Base-by-base conservation (phyloP, 2,888 invertebrate genomes). In the Oligia fasciuncula region DNA sequence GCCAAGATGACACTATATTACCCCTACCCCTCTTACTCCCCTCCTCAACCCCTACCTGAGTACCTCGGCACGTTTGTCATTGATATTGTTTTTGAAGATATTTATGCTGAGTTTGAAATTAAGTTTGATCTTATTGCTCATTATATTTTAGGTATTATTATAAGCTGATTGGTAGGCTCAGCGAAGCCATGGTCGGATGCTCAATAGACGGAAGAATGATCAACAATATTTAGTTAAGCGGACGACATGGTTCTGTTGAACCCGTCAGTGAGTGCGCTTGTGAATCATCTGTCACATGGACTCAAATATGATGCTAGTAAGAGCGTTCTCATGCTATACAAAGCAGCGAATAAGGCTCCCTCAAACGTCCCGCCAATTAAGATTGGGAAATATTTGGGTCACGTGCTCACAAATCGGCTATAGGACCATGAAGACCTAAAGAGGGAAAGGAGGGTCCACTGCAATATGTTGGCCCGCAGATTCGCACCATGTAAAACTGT, bases 1-100 rank as follows among this genome's bases (percentile, higher is more conserved):
- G 93, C 91, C 94, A 93, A 95, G 95, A 95, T 96, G 97, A 97
- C 97, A 96, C 95, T 96, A 94, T 95, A 96, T 96, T 96, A 96
- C 85, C 81, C 77, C 29, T 96, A 96, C 85, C 81, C 77, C 23
- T 57, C 67, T 96, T 95, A 95, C 84, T 92, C 84, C 78, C 40
- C 68, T 49, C 23, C 29, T 54, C 67, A 63, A 62, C 69, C 66
- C 75, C 82, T 14, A 66, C 66, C 78, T 67, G 71, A 29, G 35
- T 40, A 40, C 43, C 46, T 67, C 46, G 65, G 49, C 74, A 70
- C 74, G 68, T 77, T 81, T 85, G 70, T 80, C 79, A 73, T 73
- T 77, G 51, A 73, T 69, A 77, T 77, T 84, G 72, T 77, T 83
- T 85, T 84, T 69, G 35, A 75, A 72, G 73, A 76, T 67, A 51